These are phyloP conservation scores for Caenorhabditis tropicalis DNA, from an alignment of 1,140 invertebrate species.

Conservation along the genomic window DNA sequence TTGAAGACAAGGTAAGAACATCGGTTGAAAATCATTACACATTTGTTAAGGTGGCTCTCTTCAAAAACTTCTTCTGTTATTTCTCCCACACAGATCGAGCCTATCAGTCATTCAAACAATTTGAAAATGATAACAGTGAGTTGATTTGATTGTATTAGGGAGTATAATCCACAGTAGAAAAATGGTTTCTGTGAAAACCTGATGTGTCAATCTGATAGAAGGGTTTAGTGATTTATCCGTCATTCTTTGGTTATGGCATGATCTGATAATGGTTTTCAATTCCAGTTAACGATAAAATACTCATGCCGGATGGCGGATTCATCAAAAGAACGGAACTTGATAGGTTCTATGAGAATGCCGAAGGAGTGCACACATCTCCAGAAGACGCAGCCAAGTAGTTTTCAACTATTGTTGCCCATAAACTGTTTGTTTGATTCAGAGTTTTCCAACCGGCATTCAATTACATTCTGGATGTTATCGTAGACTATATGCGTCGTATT, in stretches of 20 bases:
- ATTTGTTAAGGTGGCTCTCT: slow-evolving; percentile 42
- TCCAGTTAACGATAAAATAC: slow-evolving; percentile 32
- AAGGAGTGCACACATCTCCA: slow-evolving; percentile 35
- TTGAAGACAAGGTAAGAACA: slow-evolving; percentile 29
- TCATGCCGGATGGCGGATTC: slow-evolving; percentile 53
- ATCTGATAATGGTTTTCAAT: not conserved
- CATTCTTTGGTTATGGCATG: not conserved
- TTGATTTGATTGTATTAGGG: too few species aligned
- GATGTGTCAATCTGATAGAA: not conserved
- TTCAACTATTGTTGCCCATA: too few species aligned
- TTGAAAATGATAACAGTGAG: slow-evolving; percentile 46
- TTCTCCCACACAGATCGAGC: slow-evolving; percentile 52
- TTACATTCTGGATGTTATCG: slow-evolving; percentile 49
- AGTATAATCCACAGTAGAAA: too few species aligned
- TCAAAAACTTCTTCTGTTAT: slow-evolving; percentile 56
- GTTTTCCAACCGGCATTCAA: slow-evolving; percentile 51
- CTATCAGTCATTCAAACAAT: slow-evolving; percentile 46
- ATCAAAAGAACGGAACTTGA: slow-evolving; percentile 48
- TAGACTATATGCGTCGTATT: slow-evolving; percentile 47
- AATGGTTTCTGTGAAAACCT: not conserved
- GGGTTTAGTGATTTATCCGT: too few species aligned
- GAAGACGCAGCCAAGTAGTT: slow-evolving; percentile 48
- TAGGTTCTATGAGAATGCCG: slow-evolving; percentile 48
- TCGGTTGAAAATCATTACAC: not conserved
- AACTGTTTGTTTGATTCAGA: not conserved